phyloP scores from a whole-genome alignment of 2,113 vertebrate genomes.

The Cercopithecus mona region DNA sequence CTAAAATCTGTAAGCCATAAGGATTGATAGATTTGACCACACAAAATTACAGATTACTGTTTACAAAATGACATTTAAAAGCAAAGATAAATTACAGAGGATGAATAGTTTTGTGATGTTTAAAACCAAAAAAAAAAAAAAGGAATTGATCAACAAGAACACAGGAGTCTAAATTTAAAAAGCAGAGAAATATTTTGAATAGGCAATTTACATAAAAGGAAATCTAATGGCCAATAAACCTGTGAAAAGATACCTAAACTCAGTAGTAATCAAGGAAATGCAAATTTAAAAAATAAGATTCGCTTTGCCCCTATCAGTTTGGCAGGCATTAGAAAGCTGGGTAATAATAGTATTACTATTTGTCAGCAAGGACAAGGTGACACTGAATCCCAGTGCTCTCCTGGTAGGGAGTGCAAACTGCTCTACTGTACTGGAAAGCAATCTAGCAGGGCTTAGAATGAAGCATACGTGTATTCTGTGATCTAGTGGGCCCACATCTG shows the following conservation, averaged over 20 bases:
- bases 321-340: neutral
- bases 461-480: neutral
- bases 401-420: neutral
- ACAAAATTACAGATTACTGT: neutral
- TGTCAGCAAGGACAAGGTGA: neutral
- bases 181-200: neutral
- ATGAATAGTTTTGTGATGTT: neutral
- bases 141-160: neutral
- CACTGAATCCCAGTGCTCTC: neutral
- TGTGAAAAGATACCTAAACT: neutral
- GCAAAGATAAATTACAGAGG: neutral
- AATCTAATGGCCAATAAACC: neutral
- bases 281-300: neutral
- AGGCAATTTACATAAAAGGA: neutral
- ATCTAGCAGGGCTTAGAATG: neutral
- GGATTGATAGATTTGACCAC: neutral
- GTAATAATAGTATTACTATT: neutral
- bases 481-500: neutral
- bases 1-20: neutral
- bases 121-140: neutral
- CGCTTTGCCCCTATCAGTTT: neutral
- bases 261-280: neutral
- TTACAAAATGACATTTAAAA: neutral
- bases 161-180: neutral
- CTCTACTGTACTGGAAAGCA: neutral